These are phyloP conservation scores for Petaurus breviceps DNA, from an alignment of 2,113 vertebrate species.

Conservation along the genomic window DNA sequence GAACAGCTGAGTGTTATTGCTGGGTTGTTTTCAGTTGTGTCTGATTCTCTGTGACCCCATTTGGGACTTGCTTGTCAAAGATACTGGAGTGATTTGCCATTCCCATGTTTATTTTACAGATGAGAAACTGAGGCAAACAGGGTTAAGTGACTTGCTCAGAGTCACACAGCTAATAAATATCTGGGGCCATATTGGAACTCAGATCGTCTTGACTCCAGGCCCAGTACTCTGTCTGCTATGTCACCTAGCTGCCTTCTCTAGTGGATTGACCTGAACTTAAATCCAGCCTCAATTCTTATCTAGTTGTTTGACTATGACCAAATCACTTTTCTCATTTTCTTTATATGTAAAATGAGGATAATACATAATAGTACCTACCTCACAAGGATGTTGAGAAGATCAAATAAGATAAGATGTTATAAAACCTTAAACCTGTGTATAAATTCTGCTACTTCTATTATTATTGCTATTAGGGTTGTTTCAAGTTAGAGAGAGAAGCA, in stretches of 20 bases:
- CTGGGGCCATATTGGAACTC: neutral
- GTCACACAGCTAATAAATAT: neutral
- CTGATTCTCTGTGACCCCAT: neutral
- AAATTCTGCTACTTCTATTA: neutral
- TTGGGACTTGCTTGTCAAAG: neutral
- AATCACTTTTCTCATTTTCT: neutral
- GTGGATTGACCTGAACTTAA: neutral
- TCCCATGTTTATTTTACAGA: neutral
- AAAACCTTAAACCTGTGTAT: neutral
- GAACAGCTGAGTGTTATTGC: neutral
- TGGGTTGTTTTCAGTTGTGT: neutral
- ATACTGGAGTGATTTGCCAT: neutral
- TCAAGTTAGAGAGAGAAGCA: constrained; percentile 37
- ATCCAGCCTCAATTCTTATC: neutral
- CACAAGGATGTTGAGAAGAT: neutral
- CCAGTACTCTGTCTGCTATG: neutral
- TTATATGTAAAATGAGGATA: neutral
- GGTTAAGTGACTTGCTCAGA: neutral
- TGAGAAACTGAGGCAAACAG: neutral
- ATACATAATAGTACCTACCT: neutral
- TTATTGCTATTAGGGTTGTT: neutral
- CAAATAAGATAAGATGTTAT: neutral
- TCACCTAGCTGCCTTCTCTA: neutral
- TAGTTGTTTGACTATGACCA: neutral
- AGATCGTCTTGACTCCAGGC: neutral